Conservation (phyloP, 2,888 invertebrate genomes). For the Chymomyza fuscimana region DNA sequence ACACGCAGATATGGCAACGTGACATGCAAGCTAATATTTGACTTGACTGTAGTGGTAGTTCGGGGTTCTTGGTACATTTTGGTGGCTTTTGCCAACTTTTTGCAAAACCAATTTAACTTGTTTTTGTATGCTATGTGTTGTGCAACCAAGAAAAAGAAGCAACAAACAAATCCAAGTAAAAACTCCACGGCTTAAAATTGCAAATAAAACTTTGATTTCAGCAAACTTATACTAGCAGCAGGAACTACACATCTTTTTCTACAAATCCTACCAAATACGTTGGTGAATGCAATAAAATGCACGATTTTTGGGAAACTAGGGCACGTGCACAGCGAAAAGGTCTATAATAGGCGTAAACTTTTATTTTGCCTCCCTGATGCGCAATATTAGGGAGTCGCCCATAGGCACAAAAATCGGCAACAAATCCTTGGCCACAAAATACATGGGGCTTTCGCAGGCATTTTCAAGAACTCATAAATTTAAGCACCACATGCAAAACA, state of each 20-base stretch:
- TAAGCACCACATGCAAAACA: conserved; percentile 11
- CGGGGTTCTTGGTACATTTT: neutral
- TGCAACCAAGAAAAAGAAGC: conserved; percentile 13
- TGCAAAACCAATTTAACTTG: conserved; percentile 65
- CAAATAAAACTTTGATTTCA: conserved; percentile 49
- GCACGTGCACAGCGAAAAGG: neutral
- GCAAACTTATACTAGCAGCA: conserved; percentile 49
- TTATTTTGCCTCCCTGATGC: neutral
- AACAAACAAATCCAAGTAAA: conserved; percentile 33
- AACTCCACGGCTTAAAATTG: conserved; percentile 38
- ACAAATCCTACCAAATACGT: neutral
- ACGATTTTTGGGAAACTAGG: neutral
- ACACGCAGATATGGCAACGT: conserved; percentile 41
- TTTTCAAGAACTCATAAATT: conserved; percentile 48
- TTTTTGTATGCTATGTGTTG: conserved; percentile 28
- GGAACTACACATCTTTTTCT: neutral
- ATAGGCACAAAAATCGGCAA: neutral
- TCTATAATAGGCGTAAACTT: neutral
- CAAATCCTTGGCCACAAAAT: neutral
- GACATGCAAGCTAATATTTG: conserved; percentile 54
- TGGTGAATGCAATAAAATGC: conserved; percentile 49
- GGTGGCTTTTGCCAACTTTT: neutral
- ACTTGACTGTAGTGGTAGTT: neutral
- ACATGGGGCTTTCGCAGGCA: neutral
- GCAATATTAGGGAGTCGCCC: neutral